Base-by-base conservation (phyloP, 2,797 vertebrate species). In the Macropus fuliginosus region DNA sequence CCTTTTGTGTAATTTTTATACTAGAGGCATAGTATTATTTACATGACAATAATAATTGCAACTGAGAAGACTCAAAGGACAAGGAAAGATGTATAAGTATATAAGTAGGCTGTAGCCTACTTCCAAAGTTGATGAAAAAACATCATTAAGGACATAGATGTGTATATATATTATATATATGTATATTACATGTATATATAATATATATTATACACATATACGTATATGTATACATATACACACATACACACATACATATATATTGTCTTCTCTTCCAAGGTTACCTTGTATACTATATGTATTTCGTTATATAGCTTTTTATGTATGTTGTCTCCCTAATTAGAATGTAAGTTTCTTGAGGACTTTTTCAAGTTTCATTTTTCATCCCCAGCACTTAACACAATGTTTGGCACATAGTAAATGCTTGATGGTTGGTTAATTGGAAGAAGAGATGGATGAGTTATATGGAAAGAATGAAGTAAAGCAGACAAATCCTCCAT, bases 1-100 rank as follows among this genome's bases (percentile, higher is more conserved):
- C 91, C 93, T 46, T 87, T 66, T 66, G 92, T 50, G n/a, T 96
- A 6, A 0, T 95, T 97, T 95, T 6, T 24, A 40, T 55, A 3
- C 13, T 14, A 94, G 50, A 66, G 34, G 93, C 28, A 93, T 52
- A 55, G 28, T 10, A 4, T 54, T n/a, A 2, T 56, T 95, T n/a
- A 56, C 27, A 87, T 11, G 40, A 3, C 21, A 46, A 87, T 46
- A 50, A 50, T 50, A 27, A 87, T 46, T 0, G 3, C 21, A 87
- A 50, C 74, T 87, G 21, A 87, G 9, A 87, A 11, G 40, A 27
- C 74, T 9, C 21, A 87, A 87, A 87, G 21, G 40, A 27, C 40
- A 50, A 87, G 40, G 21, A 87, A 87, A 87, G 40, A 46, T 87
- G 21, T 8, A 87, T n/a, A n/a, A n/a, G n/a, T n/a, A 10, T 50